phyloP scores from a whole-genome alignment of 2,797 vertebrate genomes.

The Lacerta agilis region DNA sequence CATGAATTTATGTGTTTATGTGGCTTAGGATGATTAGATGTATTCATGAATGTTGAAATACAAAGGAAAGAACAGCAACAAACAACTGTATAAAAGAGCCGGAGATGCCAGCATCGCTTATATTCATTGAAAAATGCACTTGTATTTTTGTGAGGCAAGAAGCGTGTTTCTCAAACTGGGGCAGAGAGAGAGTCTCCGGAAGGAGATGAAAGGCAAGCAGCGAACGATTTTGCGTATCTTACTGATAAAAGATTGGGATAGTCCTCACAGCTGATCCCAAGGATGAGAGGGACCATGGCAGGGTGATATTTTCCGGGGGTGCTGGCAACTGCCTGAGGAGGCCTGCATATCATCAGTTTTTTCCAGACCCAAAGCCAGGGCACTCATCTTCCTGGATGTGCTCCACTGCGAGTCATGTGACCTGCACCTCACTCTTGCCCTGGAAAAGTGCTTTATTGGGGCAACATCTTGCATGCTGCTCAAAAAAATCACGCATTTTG shows the following conservation, averaged over 20 bases:
- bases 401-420: too few relatives aligned
- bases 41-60: slow-evolving; percentile 69
- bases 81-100: slow-evolving; percentile 59
- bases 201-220: neutral
- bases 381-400: too few relatives aligned
- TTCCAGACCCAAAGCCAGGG: too few relatives aligned
- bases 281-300: neutral
- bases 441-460: too few relatives aligned
- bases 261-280: neutral
- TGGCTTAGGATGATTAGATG: slow-evolving; percentile 69
- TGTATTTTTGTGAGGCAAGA: slow-evolving; percentile 49
- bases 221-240: neutral
- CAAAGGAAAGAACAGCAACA: slow-evolving; percentile 58
- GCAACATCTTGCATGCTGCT: too few relatives aligned
- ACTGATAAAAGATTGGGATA: neutral
- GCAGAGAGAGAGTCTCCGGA: neutral
- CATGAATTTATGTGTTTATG: slow-evolving; percentile 60
- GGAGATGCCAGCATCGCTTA: slow-evolving; percentile 54
- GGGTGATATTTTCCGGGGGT: neutral
- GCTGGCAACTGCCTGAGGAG: too few relatives aligned
- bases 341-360: too few relatives aligned
- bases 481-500: too few relatives aligned
- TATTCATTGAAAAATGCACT: slow-evolving; percentile 58
- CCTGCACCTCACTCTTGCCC: too few relatives aligned
- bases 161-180: neutral